Conservation (phyloP, 2,113 vertebrate species). For the Phrynosoma platyrhinos region DNA sequence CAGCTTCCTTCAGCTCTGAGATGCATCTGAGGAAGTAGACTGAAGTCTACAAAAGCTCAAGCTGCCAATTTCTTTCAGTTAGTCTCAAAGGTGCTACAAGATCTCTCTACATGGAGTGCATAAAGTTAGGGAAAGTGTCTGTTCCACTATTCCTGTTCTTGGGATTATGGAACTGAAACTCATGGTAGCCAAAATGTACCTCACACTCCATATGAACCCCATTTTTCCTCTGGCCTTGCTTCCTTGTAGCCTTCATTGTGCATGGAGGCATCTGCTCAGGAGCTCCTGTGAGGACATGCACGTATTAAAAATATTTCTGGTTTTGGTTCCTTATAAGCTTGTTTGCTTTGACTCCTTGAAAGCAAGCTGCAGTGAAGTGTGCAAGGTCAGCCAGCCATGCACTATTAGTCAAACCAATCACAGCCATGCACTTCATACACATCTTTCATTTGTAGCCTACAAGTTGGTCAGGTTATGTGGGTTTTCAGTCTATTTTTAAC, state of each 20-base stretch:
- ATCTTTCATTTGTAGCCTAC: constrained; percentile 65
- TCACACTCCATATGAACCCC: no score
- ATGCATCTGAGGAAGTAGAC: no score
- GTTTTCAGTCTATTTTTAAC: constrained; percentile 73
- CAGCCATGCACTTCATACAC: constrained; percentile 50
- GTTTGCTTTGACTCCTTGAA: rapidly evolving
- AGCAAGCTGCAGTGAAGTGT: constrained; percentile 32
- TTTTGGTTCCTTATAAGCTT: background rate
- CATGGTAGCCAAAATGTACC: no score
- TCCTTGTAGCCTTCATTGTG: background rate
- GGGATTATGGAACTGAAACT: no score
- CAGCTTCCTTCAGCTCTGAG: no score
- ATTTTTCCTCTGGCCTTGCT: background rate
- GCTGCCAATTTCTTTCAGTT: no score
- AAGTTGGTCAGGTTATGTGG: constrained; percentile 64
- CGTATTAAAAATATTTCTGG: background rate
- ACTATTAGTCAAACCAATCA: constrained; percentile 51
- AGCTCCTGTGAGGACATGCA: background rate
- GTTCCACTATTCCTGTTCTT: no score
- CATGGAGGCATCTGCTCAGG: background rate
- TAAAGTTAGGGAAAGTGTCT: background rate
- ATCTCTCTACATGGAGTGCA: background rate
- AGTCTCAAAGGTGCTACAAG: no score
- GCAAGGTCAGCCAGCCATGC: constrained; percentile 28
- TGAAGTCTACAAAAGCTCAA: no score